Conservation (phyloP, 2,888 invertebrate species). For the Melanophora roralis region DNA sequence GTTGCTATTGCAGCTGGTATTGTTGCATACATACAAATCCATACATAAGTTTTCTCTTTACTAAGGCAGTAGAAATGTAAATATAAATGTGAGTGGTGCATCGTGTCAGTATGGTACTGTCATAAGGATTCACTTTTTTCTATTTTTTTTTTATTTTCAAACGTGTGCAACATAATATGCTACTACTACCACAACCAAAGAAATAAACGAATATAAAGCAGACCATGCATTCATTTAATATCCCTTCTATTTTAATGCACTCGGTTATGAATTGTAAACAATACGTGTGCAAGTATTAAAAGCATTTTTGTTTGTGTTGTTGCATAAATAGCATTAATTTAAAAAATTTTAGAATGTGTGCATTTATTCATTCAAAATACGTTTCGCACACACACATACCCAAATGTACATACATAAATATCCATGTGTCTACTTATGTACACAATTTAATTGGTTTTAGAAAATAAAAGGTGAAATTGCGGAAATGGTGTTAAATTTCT, state of each 20-base stretch:
- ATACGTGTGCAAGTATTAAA: slow-evolving; percentile 15
- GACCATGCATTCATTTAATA: slow-evolving; percentile 49
- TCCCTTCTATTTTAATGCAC: slow-evolving; percentile 54
- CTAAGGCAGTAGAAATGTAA: slow-evolving; percentile 57
- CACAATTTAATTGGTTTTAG: too few species aligned
- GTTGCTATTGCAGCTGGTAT: slow-evolving; percentile 10
- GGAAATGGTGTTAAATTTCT: slow-evolving; percentile 42
- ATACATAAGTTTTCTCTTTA: not conserved
- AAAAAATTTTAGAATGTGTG: too few species aligned
- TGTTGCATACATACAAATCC: not conserved
- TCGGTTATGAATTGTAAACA: slow-evolving; percentile 17
- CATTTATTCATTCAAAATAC: too few species aligned
- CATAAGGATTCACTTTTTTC: slow-evolving; percentile 56
- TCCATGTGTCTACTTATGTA: too few species aligned
- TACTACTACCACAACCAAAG: slow-evolving; percentile 17
- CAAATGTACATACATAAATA: not conserved
- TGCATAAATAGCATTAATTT: slow-evolving; percentile 23
- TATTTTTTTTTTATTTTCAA: not conserved
- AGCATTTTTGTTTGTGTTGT: slow-evolving; percentile 14
- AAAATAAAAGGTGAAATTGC: slow-evolving; percentile 4
- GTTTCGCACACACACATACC: not conserved
- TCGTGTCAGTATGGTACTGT: slow-evolving; percentile 61
- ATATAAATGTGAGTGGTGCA: slow-evolving; percentile 54
- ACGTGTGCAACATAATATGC: slow-evolving; percentile 42
- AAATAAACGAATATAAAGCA: slow-evolving; percentile 30